These are phyloP conservation scores for Bombus pascuorum DNA, from an alignment of 1,140 invertebrate genomes.

Conservation along the genomic window DNA sequence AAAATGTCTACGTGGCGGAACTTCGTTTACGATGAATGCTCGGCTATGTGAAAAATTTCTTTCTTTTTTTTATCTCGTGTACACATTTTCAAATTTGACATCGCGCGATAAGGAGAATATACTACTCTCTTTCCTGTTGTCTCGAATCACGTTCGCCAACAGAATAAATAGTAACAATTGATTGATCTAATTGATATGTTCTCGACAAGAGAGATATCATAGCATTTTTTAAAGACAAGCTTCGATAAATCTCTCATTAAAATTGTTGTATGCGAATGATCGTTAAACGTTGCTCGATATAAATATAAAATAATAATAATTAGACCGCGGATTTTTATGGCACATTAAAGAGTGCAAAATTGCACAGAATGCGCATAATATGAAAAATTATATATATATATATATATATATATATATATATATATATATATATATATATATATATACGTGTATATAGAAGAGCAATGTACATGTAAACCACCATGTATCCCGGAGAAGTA, in stretches of 20 bases:
- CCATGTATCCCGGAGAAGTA: too few relatives aligned
- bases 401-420: too few relatives aligned
- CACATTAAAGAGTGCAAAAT: too few relatives aligned
- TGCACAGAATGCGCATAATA: too few relatives aligned
- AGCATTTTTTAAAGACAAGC: too few relatives aligned
- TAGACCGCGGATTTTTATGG: too few relatives aligned
- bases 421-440: too few relatives aligned
- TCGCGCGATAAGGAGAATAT: conserved; percentile 1
- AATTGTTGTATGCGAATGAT: not conserved
- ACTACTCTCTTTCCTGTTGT: not conserved
- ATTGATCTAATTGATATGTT: not conserved
- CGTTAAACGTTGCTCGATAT: too few relatives aligned
- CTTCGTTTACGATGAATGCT: not conserved
- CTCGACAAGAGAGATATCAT: too few relatives aligned
- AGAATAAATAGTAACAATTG: not conserved
- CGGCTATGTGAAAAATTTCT: not conserved
- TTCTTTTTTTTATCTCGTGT: not conserved
- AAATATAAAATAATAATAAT: not conserved
- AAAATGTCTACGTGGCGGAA: not conserved
- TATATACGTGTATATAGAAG: too few relatives aligned
- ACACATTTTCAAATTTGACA: not conserved
- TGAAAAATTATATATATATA: too few relatives aligned
- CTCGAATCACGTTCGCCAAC: not conserved
- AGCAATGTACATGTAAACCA: too few relatives aligned
- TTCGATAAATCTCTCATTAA: not conserved